Base-by-base conservation (phyloP, 2,888 invertebrate species). In the Rhogogaster chlorosoma region DNA sequence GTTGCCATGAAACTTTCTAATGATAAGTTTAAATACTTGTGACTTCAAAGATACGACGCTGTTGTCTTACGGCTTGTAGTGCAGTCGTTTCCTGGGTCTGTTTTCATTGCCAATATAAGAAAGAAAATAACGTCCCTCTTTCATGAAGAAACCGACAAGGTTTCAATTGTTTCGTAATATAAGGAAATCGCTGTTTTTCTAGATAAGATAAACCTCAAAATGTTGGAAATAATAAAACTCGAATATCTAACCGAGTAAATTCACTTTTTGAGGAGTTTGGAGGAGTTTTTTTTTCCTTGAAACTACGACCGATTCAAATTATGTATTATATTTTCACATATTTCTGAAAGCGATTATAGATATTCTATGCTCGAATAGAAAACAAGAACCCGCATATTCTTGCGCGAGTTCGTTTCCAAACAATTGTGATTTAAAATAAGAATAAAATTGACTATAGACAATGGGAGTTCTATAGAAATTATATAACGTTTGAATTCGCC, bases 1-100 rank as follows among this genome's bases (percentile, higher is more conserved):
- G 12, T 80, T 38, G 38, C 36, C 38, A 38, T 26, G 38, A 80
- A 80, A 80, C 61, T 80, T 80, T 80, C 80, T 80, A 80, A 61
- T 61, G 61, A 80, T 61, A 61, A 61, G 49, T 77, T 38, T 61
- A 36, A 80, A 61, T 26, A 80, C 61, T 61, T 80, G 57, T 53
- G 53, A 32, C 77, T 49, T n/a, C 7, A n/a, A 53, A 26, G 45
- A 49, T 77, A 29, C 49, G 77, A 49, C 15, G 53, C 53, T 53
- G 77, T 18, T 29, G 53, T 18, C 18, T 67, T 32, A 32, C 67
- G 22, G 77, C 29, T 49, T 15, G 10, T 22, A 49, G 53, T 49
- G 49, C 22, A 42, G 71, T 73, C 18, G 22, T 38, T 73, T 73
- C 71, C 71, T 42, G 22, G 71, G n/a, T 26, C 10, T 29, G 10